A percentile compares a stretch with the other conserved stretches of the same genome.
phyloP scores from a whole-genome alignment of 1,140 invertebrate genomes.

The Semibalanus balanoides region DNA sequence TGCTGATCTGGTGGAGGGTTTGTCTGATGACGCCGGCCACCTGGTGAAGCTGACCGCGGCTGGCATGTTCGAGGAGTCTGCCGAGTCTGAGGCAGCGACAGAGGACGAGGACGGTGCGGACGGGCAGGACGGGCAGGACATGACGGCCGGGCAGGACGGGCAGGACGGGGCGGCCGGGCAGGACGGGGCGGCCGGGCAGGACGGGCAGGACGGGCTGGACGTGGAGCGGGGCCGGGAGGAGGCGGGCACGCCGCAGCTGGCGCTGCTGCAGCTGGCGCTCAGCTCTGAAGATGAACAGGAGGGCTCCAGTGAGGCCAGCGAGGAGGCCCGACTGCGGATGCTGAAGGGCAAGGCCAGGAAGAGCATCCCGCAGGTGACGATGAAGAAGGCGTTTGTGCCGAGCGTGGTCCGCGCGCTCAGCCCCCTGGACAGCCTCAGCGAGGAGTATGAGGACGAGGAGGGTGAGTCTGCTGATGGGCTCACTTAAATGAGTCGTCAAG shows the following conservation, averaged over 20 bases:
- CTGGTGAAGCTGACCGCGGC: background rate
- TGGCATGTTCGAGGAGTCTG: constrained; percentile 14
- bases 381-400: constrained; percentile 4
- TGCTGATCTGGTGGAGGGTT: background rate
- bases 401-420: background rate
- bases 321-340: background rate
- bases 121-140: too few relatives aligned
- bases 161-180: too few relatives aligned
- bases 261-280: too few relatives aligned
- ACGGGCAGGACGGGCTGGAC: too few relatives aligned
- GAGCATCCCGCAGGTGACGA: background rate
- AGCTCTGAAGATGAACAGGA: constrained; percentile 8
- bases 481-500: too few relatives aligned
- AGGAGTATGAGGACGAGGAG: background rate
- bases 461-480: background rate
- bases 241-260: too few relatives aligned
- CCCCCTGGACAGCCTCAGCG: background rate
- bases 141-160: too few relatives aligned
- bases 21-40: background rate
- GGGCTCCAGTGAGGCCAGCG: constrained; percentile 3
- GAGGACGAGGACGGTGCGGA: constrained; percentile 10
- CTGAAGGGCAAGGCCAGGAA: constrained; percentile 5
- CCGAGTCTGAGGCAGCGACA: constrained; percentile 19
- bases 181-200: too few relatives aligned
- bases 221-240: too few relatives aligned